phyloP scores from a whole-genome alignment of 2,797 vertebrate species.

The Picus viridis region DNA sequence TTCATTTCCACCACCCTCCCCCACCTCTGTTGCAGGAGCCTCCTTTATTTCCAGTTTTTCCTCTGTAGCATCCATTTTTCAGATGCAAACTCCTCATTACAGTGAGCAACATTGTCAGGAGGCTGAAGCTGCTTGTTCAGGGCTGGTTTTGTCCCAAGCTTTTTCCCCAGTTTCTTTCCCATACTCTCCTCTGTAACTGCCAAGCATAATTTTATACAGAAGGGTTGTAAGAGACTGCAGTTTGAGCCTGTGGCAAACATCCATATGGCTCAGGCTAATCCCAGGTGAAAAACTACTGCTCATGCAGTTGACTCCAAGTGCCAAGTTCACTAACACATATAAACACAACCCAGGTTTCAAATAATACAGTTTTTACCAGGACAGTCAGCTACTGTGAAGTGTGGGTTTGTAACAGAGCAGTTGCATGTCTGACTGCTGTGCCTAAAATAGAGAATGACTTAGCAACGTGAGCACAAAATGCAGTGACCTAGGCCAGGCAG shows the following conservation, averaged over 20 bases:
- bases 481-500: neutral
- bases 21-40: neutral
- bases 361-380: neutral
- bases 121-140: neutral
- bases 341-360: constrained; percentile 16
- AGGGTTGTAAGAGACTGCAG: neutral
- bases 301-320: neutral
- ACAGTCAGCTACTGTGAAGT: neutral
- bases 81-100: neutral
- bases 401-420: neutral
- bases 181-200: neutral
- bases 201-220: neutral
- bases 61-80: neutral
- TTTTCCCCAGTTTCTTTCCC: neutral
- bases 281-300: neutral
- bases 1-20: neutral
- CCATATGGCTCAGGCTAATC: neutral
- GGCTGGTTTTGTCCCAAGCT: neutral
- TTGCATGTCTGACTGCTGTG: neutral
- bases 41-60: neutral
- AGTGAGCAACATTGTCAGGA: neutral
- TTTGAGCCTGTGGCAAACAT: neutral
- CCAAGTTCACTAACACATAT: neutral
- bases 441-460: neutral
- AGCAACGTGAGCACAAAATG: neutral